phyloP scores from a whole-genome alignment of 2,113 vertebrate genomes.

The Spheniscus mendiculus region DNA sequence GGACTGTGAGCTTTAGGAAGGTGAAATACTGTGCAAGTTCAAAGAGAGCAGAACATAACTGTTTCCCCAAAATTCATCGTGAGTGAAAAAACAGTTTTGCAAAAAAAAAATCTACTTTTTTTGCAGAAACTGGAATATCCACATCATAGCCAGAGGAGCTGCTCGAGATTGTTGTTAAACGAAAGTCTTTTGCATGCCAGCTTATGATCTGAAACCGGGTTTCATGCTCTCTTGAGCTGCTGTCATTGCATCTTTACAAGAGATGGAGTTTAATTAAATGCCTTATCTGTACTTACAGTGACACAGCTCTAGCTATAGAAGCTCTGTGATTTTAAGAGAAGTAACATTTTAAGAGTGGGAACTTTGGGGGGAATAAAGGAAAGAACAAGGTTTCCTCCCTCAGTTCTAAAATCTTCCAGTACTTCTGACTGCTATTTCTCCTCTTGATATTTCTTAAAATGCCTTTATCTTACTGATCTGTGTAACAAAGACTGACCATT shows the following conservation, averaged over 20 bases:
- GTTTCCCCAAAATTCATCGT: neutral
- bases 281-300: neutral
- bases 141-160: neutral
- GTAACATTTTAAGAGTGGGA: neutral
- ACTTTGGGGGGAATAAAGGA: neutral
- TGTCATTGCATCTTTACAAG: neutral
- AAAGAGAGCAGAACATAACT: neutral
- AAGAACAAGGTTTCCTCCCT: neutral
- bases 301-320: neutral
- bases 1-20: neutral
- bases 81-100: neutral
- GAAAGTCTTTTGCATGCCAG: neutral
- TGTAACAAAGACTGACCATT: neutral
- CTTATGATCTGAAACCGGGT: neutral
- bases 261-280: neutral
- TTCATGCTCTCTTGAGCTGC: neutral
- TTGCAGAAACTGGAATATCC: neutral
- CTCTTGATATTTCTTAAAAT: neutral
- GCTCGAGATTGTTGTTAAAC: neutral
- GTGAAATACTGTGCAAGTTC: neutral
- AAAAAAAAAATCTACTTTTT: neutral
- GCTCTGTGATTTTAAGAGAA: neutral
- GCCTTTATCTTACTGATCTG: neutral
- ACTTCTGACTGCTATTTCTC: neutral
- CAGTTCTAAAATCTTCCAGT: neutral